Evolutionary conservation across 2,888 invertebrate genomes (phyloP).

Genomic region (Tetanocera ferruginea): DNA sequence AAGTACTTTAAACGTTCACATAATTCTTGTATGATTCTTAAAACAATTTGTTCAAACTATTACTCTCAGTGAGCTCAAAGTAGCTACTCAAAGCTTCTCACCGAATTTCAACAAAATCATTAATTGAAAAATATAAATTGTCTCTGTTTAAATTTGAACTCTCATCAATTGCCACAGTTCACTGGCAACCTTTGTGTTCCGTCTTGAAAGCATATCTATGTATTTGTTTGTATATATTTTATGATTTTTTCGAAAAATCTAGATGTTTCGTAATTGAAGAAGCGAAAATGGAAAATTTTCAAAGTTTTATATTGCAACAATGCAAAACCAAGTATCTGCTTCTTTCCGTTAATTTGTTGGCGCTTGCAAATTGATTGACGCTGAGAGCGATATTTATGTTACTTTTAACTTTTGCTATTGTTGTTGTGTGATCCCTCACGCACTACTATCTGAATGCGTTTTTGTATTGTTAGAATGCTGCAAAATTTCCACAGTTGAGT

Average conservation of each 20-base stretch:
- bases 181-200: neutral
- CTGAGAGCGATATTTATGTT: too few species aligned
- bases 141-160: constrained; percentile 1
- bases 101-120: neutral
- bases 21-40: too few species aligned
- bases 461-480: too few species aligned
- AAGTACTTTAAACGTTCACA: too few species aligned
- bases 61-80: neutral
- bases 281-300: constrained; percentile 16
- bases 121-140: too few species aligned
- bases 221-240: neutral
- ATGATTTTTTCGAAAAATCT: neutral
- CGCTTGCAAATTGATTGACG: too few species aligned
- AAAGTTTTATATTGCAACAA: neutral
- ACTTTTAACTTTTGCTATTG: too few species aligned
- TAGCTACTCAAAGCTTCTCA: neutral
- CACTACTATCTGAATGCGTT: too few species aligned
- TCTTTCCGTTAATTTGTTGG: too few species aligned
- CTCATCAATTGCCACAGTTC: neutral
- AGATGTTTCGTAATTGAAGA: constrained; percentile 4
- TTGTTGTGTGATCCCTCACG: too few species aligned
- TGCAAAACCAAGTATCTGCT: neutral
- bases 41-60: neutral
- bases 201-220: neutral
- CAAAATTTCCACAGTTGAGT: too few species aligned